Evolutionary conservation across 2,888 invertebrate species (phyloP), one percentile per base, ranked within the genome.

Genomic region (Acheta domesticus): DNA sequence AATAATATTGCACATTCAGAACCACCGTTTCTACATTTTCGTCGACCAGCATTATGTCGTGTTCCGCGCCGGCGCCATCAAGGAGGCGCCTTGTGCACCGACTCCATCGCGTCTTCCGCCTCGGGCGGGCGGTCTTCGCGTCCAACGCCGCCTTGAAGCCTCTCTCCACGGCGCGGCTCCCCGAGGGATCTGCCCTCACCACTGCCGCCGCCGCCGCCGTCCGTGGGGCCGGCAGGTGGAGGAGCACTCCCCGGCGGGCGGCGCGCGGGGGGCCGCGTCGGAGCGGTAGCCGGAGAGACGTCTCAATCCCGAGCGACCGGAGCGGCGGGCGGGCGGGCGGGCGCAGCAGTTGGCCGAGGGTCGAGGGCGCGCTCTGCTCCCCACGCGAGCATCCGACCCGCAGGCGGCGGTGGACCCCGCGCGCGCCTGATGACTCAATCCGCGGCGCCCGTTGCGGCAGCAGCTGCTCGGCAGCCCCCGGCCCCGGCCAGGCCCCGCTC

Each of bases 401-500:
- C 19, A 73, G 78, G 75, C 48, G 5, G 1, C 36, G 36, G 36
- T 8, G 36, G 36, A 36, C 80, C 75, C 19, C 19, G 75, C 49
- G 23, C 62, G 49, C 8, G 77, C 48, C 80, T 80, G 78, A 80
- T 80, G 78, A 80, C 77, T 77, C 77, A 75, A 76, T 78, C 77
- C 77, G 76, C 80, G 73, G 62, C 62, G n/a, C 5, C 36, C 36
- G 36, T 36, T 36, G 36, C 36, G 36, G 8, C 74, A 36, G 36
- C 36, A 36, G 36, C 36, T 36, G 36, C 36, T 8, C 36, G 36
- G 8, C 36, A 36, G 36, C 36, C 36, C 8, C 1, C 23, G 2
- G 23, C 23, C 3, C 36, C 23, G 2, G 23, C 23, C 23, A 23
- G 36, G 36, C 36, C n/a, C 36, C 8, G 36, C 36, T 36, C 36